Base-by-base conservation (phyloP, 2,888 invertebrate species). In the Plusia festucae region DNA sequence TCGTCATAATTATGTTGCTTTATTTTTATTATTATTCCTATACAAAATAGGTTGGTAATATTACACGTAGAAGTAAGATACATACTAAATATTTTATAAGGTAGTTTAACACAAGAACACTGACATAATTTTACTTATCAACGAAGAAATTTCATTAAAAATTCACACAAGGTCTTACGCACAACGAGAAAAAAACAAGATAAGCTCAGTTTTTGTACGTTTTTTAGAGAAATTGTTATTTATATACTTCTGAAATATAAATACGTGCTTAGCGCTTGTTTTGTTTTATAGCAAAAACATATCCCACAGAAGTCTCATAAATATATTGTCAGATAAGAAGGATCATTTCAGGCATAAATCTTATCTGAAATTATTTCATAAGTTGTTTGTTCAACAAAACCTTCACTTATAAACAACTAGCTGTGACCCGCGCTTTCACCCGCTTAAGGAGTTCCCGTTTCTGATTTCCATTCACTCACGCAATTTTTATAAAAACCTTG, bases 81-180 rank as follows among this genome's bases (percentile, higher is more conserved):
- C 57, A 51, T 54, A 59, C 67, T 63, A 63, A 70, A 74, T 74
- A 71, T 74, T 76, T 32, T 59, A 49, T 51, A 55, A 64, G 55
- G 49, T 53, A 71, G 60, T 53, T 75, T 62, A 60, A 55, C 55
- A 64, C 71, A 76, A 76, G 67, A 76, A 67, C 40, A 30, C 71
- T 40, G 71, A 75, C 71, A 75, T 66, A 66, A 75, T 73, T 78
- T 79, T 78, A 83, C 78, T 81, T 82, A 81, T 81, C 78, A 79
- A 67, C 73, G 65, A 71, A 75, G 72, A 72, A 78, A 75, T 78
- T 68, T 78, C 78, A 78, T 78, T 78, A 78, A 78, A 78, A 61
- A 70, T 77, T 77, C 73, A 77, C 77, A 77, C 70, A 58, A 51
- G 55, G 66, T 65, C 72, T 71, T 74, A 67, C 74, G 58, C 76